Evolutionary conservation across 2,888 invertebrate species (phyloP).

Genomic region (Melipona bicolor): DNA sequence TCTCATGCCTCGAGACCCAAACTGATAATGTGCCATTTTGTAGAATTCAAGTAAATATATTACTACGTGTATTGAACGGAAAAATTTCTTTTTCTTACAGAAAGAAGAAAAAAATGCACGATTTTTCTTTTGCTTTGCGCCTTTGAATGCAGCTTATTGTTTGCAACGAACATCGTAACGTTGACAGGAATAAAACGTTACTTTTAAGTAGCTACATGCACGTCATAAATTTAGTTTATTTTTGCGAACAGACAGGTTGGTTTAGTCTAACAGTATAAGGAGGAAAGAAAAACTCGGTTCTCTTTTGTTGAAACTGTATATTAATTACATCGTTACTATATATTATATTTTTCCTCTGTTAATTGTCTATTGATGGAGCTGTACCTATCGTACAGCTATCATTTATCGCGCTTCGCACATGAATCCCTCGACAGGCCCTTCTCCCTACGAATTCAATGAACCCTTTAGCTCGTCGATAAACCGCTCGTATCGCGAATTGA

Average conservation of each 20-base stretch:
- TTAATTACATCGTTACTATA: conserved; percentile 62
- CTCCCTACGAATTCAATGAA: conserved; percentile 13
- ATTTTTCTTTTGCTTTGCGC: background rate
- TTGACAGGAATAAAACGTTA: background rate
- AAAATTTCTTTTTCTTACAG: background rate
- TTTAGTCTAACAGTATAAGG: too few species aligned
- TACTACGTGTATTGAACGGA: background rate
- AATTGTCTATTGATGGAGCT: conserved; percentile 66
- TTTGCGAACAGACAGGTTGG: background rate
- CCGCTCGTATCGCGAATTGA: background rate
- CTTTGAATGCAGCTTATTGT: background rate
- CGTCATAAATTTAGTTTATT: background rate
- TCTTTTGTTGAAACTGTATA: conserved; percentile 68
- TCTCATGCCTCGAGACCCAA: background rate
- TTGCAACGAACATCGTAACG: background rate
- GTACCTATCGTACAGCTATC: conserved; percentile 61
- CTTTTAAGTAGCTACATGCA: background rate
- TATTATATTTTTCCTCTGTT: conserved; percentile 54
- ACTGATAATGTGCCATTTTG: background rate
- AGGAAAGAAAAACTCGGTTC: background rate
- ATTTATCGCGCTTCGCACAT: conserved; percentile 62
- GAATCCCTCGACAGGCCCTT: conserved; percentile 26
- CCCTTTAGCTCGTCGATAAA: background rate
- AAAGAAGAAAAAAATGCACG: background rate
- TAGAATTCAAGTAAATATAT: background rate